A percentile compares a stretch with the other conserved stretches of the same genome.
Evolutionary conservation across 2,797 vertebrate genomes (phyloP).

Genomic region (Bufotes viridis): DNA sequence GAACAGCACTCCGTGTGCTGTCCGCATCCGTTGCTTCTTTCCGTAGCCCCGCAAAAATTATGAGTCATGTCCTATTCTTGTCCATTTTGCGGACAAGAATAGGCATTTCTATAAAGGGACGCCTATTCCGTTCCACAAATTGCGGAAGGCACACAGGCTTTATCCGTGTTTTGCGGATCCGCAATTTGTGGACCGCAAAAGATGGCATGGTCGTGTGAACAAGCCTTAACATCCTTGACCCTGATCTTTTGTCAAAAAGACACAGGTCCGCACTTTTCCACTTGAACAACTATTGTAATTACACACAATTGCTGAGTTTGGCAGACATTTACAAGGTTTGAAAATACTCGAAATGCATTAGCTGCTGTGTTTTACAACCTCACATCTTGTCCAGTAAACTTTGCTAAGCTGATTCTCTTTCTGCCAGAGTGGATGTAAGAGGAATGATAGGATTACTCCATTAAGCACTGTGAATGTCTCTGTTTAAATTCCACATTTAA

Average conservation of each 20-base stretch:
- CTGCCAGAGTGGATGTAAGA: conserved; percentile 31
- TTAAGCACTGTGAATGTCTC: conserved; percentile 19
- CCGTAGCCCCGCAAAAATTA: no score
- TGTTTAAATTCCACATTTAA: conserved; percentile 28
- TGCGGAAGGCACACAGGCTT: no score
- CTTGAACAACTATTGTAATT: conserved; percentile 3
- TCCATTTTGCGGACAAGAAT: no score
- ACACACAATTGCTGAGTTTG: not conserved
- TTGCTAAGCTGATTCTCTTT: not conserved
- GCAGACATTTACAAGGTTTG: conserved; percentile 5
- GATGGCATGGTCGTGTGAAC: no score
- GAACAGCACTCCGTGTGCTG: no score
- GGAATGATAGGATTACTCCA: conserved; percentile 22
- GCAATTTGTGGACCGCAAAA: no score
- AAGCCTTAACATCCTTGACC: not conserved
- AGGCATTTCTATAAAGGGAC: no score
- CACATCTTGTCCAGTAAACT: conserved; percentile 15
- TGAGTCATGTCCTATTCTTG: no score
- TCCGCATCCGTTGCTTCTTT: no score
- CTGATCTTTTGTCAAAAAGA: conserved; percentile 10
- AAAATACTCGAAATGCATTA: conserved; percentile 3
- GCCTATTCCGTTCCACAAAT: no score
- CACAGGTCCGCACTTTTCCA: conserved; percentile 4
- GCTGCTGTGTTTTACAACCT: not conserved
- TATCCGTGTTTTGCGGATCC: no score